Conservation (phyloP, 2,888 invertebrate species). For the Drosophila trichaetosa region DNA sequence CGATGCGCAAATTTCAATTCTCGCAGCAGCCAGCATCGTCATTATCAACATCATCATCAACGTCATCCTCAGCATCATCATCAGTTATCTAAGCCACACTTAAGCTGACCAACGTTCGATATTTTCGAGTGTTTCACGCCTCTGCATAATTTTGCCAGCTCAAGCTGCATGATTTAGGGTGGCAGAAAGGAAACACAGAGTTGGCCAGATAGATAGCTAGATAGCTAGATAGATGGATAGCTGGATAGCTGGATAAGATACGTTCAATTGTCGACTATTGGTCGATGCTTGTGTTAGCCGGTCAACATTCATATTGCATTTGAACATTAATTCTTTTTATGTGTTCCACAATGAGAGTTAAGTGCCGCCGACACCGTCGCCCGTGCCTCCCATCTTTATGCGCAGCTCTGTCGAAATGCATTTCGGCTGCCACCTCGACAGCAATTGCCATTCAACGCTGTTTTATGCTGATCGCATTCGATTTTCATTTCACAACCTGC, state of each 20-base stretch:
- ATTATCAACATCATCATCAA: conserved; percentile 22
- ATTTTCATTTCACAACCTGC: conserved; percentile 40
- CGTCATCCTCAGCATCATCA: conserved; percentile 23
- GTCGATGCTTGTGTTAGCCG: conserved; percentile 28
- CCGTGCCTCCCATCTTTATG: conserved; percentile 62
- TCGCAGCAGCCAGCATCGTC: conserved; percentile 14
- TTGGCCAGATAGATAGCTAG: neutral
- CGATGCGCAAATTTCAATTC: conserved; percentile 67
- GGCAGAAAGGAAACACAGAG: neutral
- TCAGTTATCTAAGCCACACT: conserved; percentile 67
- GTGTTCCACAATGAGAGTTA: conserved; percentile 72
- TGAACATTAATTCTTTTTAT: conserved; percentile 79
- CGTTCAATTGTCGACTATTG: conserved; percentile 23
- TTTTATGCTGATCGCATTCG: conserved; percentile 60
- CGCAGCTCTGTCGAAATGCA: conserved; percentile 64
- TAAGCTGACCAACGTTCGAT: conserved; percentile 61
- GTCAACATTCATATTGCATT: conserved; percentile 78
- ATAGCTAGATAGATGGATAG: neutral
- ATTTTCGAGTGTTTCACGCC: conserved; percentile 72
- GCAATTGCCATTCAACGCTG: conserved; percentile 28
- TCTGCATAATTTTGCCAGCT: conserved; percentile 73
- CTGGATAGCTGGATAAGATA: neutral
- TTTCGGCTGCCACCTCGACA: conserved; percentile 45
- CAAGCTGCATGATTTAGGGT: conserved; percentile 22
- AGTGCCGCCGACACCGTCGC: conserved; percentile 48